Evolutionary conservation across 2,888 invertebrate genomes (phyloP).

Genomic region (Helleia helle): DNA sequence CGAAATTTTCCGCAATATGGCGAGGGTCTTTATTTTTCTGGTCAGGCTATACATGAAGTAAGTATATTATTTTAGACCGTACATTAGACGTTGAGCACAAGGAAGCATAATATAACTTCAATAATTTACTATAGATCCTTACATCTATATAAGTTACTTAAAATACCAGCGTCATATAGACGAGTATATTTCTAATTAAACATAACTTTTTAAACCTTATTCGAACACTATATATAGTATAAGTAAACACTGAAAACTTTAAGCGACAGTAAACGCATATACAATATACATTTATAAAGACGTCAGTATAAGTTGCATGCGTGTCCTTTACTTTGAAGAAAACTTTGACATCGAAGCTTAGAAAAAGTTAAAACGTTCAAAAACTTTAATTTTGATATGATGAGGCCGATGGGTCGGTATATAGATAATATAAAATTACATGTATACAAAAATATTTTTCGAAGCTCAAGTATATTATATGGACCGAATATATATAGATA

Average conservation of each 20-base stretch:
- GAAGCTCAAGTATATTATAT: slow-evolving; percentile 65
- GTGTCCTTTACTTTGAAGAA: background rate
- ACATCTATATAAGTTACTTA: slow-evolving; percentile 31
- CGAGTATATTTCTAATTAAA: slow-evolving; percentile 48
- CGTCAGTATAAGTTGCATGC: background rate
- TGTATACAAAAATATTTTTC: slow-evolving; percentile 65
- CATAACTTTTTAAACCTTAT: slow-evolving; percentile 52
- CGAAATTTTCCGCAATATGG: too few species aligned
- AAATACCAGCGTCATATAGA: slow-evolving; percentile 64
- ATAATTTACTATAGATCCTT: slow-evolving; percentile 35
- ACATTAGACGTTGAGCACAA: slow-evolving; percentile 59
- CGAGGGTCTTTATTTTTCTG: too few species aligned
- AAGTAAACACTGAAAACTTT: slow-evolving; percentile 41
- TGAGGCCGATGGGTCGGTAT: slow-evolving; percentile 40
- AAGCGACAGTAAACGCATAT: slow-evolving; percentile 33
- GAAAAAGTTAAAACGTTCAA: slow-evolving; percentile 33
- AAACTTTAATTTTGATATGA: slow-evolving; percentile 57
- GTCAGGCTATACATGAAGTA: background rate
- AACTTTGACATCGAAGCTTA: slow-evolving; percentile 13
- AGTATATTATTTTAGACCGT: slow-evolving; percentile 46
- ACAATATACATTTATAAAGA: slow-evolving; percentile 2
- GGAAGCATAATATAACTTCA: slow-evolving; percentile 49
- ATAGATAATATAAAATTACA: slow-evolving; percentile 52
- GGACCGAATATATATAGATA: slow-evolving; percentile 46
- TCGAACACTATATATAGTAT: slow-evolving; percentile 50